These are phyloP conservation scores for cat (Felis catus) DNA, from an alignment of 2,113 vertebrate genomes.

Conservation along the genomic window DNA sequence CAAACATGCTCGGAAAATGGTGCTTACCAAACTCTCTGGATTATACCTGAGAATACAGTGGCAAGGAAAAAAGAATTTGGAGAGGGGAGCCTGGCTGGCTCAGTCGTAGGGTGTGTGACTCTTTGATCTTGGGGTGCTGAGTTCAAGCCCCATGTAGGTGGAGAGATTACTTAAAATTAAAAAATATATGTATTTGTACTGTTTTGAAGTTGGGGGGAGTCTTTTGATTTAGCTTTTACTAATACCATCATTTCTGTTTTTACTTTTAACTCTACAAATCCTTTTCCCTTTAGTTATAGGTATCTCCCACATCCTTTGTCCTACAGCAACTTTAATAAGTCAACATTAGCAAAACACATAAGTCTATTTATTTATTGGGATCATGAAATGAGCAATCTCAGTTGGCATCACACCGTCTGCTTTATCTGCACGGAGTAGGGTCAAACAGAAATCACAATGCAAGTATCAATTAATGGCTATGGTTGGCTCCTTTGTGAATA, in stretches of 20 bases:
- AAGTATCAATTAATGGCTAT: not conserved
- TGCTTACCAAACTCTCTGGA: not conserved
- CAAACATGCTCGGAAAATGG: conserved; percentile 53
- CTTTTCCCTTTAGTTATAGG: not conserved
- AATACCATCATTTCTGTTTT: not conserved
- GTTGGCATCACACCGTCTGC: not conserved
- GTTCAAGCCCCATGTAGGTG: not conserved
- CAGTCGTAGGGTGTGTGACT: not conserved
- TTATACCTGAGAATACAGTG: not conserved
- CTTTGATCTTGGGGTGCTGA: not conserved
- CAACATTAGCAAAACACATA: not conserved
- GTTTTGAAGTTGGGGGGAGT: not conserved
- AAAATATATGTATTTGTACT: not conserved
- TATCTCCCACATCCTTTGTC: not conserved
- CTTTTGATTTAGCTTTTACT: not conserved
- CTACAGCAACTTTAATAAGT: not conserved
- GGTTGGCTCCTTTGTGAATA: not conserved
- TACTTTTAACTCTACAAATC: conserved; percentile 13
- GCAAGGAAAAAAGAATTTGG: not conserved
- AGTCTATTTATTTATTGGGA: not conserved
- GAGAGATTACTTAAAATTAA: not conserved
- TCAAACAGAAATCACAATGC: conserved; percentile 26
- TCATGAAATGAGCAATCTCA: not conserved
- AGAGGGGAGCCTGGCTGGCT: not conserved
- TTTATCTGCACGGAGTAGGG: not conserved